Evolutionary conservation across 2,797 vertebrate genomes (phyloP), one percentile per base, ranked within the genome.

Genomic region (Psittacula derbiana): DNA sequence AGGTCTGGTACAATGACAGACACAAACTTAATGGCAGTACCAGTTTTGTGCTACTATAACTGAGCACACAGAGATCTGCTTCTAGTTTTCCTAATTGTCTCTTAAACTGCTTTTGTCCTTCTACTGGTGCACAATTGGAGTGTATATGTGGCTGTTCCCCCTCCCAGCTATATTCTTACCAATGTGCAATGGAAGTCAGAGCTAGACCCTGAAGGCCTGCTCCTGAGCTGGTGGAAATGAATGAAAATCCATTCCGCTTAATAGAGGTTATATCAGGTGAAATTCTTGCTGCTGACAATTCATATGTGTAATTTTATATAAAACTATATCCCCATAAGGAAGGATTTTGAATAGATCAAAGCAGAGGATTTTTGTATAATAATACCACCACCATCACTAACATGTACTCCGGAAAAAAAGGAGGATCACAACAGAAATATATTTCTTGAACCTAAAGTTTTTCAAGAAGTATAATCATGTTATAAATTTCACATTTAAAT

Each of bases 401-500:
- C 7, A n/a, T 2, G 6, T 25, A n/a, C 41, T 86, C 1, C 1
- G 31, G 27, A 31, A 73, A 67, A 53, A 53, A 72, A 75, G 6
- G n/a, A 66, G 20, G 7, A 87, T 74, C 46, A 44, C 23, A 93
- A 65, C 41, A 88, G 61, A 89, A 94, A 86, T 21, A 23, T 10
- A 47, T 23, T 72, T 83, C n/a, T 71, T 69, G 43, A 91, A 94
- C 11, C 23, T 81, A 72, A 15, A 30, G 7, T 47, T 89, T 96
- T 88, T 60, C 53, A 81, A 65, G 47, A 69, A 86, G 19, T 6
- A 49, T 73, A 90, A 90, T 72, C 28, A 64, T 44, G 55, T 79
- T 78, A 89, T 44, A 86, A 78, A 90, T 93, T 91, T 94, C 53
- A 86, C 50, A 60, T 92, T 87, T 79, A 84, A 90, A 75, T 36